Evolutionary conservation across 92 coral and sea anemone species (phyloP).

Genomic region (Porites divaricata): DNA sequence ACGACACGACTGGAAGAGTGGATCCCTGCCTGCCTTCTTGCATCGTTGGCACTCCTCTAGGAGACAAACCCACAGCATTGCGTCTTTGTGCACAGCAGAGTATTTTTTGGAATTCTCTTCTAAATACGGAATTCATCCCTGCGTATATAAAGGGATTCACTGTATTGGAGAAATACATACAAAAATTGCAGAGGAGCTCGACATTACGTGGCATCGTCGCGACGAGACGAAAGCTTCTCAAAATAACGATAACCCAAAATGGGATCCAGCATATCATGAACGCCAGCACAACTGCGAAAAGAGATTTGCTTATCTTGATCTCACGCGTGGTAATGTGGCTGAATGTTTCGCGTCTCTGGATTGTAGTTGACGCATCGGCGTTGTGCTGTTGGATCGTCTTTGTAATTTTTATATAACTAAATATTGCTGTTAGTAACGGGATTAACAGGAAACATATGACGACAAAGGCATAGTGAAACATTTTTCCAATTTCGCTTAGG

Average conservation of each 20-base stretch:
- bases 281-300: conserved; percentile 23
- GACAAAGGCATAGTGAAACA: conserved; percentile 9
- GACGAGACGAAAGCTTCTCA: not conserved
- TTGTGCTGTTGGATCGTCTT: no score
- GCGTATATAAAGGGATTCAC: not conserved
- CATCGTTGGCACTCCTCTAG: not conserved
- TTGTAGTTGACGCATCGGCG: not conserved
- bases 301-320: conserved; percentile 19
- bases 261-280: not conserved
- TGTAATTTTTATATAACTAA: no score
- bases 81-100: not conserved
- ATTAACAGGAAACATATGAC: not conserved
- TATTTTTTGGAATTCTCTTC: not conserved
- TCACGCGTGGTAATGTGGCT: not conserved
- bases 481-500: not conserved
- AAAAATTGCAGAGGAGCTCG: conserved; percentile 13
- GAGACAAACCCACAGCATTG: not conserved
- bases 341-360: not conserved
- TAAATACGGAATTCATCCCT: not conserved
- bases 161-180: conserved; percentile 3
- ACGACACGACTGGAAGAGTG: no score
- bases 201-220: no score
- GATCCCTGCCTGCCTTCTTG: not conserved
- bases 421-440: not conserved
- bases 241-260: not conserved